Conservation (phyloP, 2,797 vertebrate genomes). For the Pangasius djambal region DNA sequence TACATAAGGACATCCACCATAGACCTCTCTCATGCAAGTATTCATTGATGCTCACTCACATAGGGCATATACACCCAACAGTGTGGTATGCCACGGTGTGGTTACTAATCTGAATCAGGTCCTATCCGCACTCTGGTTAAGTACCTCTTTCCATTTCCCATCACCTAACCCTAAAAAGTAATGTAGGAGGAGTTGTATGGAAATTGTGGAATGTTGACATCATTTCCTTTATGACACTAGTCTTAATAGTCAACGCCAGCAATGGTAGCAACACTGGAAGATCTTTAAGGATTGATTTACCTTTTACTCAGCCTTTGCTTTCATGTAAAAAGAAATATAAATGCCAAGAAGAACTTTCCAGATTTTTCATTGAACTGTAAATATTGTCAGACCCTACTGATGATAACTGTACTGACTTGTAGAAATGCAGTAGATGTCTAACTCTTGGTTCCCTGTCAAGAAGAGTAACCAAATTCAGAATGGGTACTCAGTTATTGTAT, state of each 20-base stretch:
- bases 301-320: neutral
- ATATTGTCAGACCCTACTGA: neutral
- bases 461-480: neutral
- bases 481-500: neutral
- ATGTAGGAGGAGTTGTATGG: neutral
- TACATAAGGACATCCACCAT: slow-evolving; percentile 25
- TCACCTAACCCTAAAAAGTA: neutral
- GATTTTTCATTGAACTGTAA: neutral
- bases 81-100: neutral
- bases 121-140: no score
- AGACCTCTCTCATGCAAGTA: neutral
- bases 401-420: neutral
- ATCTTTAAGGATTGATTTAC: neutral
- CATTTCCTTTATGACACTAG: no score
- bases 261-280: neutral
- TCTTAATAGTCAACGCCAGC: neutral
- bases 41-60: slow-evolving; percentile 37
- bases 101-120: slow-evolving; percentile 10
- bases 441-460: neutral
- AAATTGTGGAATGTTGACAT: neutral
- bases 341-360: neutral
- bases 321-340: neutral
- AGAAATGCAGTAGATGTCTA: neutral
- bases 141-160: neutral
- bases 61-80: neutral